Conservation (phyloP, 2,797 vertebrate species). For the Phoeniculus purpureus region DNA sequence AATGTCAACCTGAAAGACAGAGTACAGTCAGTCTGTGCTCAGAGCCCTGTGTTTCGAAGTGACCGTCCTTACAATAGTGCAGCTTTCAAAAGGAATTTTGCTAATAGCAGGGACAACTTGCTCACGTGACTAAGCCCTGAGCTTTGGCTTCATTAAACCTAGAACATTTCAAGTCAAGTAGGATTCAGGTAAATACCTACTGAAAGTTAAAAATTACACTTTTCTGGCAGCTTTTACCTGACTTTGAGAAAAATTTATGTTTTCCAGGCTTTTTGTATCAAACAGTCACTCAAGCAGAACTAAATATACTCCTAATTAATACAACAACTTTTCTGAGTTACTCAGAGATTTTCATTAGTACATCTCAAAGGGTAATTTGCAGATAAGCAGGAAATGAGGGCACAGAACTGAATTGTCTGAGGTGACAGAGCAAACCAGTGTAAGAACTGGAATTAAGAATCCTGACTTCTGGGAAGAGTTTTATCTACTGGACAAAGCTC, state of each 20-base stretch:
- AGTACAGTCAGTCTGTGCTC: neutral
- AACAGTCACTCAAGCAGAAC: neutral
- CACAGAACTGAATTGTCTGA: neutral
- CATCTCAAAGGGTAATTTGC: neutral
- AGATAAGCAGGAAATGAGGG: neutral
- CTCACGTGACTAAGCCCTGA: neutral
- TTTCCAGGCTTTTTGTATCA: neutral
- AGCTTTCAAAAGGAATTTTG: neutral
- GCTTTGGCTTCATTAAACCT: neutral
- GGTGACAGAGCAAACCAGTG: neutral
- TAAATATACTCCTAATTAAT: neutral
- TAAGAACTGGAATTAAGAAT: neutral
- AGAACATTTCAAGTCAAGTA: neutral
- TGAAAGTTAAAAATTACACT: neutral
- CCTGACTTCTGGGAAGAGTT: neutral
- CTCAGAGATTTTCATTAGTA: neutral
- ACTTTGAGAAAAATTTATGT: neutral
- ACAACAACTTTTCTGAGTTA: neutral
- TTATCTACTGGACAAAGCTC: neutral
- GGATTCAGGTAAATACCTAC: neutral
- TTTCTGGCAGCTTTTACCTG: neutral
- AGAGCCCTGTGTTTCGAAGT: neutral
- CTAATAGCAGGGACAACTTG: neutral
- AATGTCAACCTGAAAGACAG: neutral
- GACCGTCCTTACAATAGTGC: neutral